These are phyloP conservation scores for Gila robusta DNA, from an alignment of 2,797 vertebrate genomes.

Conservation along the genomic window DNA sequence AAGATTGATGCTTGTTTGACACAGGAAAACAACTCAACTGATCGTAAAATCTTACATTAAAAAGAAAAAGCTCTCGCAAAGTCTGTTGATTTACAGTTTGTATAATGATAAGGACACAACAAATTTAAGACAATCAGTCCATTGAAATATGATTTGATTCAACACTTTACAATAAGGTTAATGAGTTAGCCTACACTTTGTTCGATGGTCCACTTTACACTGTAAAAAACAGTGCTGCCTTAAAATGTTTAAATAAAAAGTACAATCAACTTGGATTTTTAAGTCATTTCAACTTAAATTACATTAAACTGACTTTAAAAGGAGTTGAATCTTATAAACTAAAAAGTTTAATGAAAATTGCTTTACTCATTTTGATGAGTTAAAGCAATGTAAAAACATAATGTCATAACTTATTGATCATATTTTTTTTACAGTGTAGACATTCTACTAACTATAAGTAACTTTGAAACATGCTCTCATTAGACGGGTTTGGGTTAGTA, in stretches of 20 bases:
- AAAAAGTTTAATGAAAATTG: no score
- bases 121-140: neutral
- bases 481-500: neutral
- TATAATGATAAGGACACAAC: neutral
- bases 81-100: neutral
- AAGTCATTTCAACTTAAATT: no score
- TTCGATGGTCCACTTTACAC: neutral
- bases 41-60: neutral
- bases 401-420: no score
- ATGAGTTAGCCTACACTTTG: neutral
- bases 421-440: neutral
- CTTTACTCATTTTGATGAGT: no score
- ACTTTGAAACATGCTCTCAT: neutral
- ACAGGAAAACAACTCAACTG: neutral
- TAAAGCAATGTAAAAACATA: no score
- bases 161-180: neutral
- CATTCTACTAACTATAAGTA: neutral
- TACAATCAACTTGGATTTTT: no score
- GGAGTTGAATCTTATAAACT: no score
- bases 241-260: no score
- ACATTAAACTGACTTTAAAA: no score
- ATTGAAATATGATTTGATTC: neutral
- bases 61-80: neutral
- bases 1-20: neutral
- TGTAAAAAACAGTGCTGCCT: no score